Evolutionary conservation across 2,888 invertebrate genomes (phyloP), one percentile per base, ranked within the genome.

Genomic region (Anodontia alba): DNA sequence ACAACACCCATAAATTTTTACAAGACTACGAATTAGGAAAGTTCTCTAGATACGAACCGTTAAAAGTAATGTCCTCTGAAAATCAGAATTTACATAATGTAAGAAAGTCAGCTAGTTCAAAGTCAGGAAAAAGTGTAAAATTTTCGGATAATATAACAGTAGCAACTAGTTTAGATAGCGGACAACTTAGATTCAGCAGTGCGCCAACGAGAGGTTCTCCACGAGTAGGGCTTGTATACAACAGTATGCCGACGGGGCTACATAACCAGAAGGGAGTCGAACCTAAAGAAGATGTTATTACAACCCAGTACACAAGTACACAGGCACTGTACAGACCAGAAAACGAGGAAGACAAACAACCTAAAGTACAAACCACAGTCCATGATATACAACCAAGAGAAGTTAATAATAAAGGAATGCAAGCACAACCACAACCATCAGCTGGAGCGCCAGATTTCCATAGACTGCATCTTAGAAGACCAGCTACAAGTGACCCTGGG

Each of bases 1-100:
- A 92, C 85, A 94, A 93, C 87, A 91, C 91, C 7, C 81, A 83
- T 62, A 94, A 92, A 80, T 94, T 93, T 84, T 87, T 94, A 31
- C 94, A 94, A 85, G 93, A 94, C 46, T 86, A 92, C 49, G 82
- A 88, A 31, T 75, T 94, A 26, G 86, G 88, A 26, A 85, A 78
- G 29, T 81, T 86, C 80, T 89, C 89, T n/a, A 83, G 93, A 26
- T 84, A 89, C 15, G 94, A 94, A 73, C 93, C 94, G 0, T 80
- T 88, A 0, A 80, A 87, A 70, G 76, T 94, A 33, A 93, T 94
- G 91, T 93, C 93, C 0, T 73, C 80, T 12, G 90, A 91, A 77
- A 93, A 93, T 83, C 90, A 92, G 78, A 88, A 89, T 67, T 84
- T 94, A 51, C 87, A 86, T 26, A 91, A 88, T 69, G 87, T 87